Evolutionary conservation across 2,113 vertebrate species (phyloP).

Genomic region (Pollimyrus isidori): DNA sequence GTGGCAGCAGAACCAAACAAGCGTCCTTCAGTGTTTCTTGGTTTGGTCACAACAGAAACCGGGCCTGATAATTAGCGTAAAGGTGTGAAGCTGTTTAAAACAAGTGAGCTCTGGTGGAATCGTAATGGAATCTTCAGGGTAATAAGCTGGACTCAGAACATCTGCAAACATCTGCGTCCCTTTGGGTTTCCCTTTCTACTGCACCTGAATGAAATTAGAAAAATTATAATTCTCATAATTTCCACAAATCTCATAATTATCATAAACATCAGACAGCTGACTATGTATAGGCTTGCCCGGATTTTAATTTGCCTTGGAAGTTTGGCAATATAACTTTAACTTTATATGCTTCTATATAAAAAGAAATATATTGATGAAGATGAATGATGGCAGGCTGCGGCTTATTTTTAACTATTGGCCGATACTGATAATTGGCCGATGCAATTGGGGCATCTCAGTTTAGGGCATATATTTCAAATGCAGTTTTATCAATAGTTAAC

Average conservation of each 20-base stretch:
- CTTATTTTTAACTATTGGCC: not conserved
- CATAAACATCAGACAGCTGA: not conserved
- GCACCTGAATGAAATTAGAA: conserved; percentile 9
- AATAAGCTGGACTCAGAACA: not conserved
- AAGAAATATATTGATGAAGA: not conserved
- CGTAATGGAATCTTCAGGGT: conserved; percentile 1
- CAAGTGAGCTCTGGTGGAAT: conserved; percentile 14
- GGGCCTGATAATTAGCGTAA: conserved; percentile 17
- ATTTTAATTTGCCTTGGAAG: not conserved
- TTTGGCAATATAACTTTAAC: not conserved
- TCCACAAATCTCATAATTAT: not conserved
- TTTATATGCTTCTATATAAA: not conserved
- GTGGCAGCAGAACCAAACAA: not conserved
- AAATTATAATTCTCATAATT: not conserved
- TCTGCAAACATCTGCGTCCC: not conserved
- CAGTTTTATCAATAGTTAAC: not conserved
- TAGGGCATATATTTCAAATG: not conserved
- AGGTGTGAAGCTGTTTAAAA: conserved; percentile 20
- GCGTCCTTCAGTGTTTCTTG: not conserved
- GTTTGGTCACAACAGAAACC: not conserved
- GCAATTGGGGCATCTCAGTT: not conserved
- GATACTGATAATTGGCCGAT: not conserved
- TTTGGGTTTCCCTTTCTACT: conserved; percentile 9
- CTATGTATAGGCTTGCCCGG: not conserved
- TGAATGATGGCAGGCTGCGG: not conserved